Base-by-base conservation (phyloP, 2,113 vertebrate species). In the Hippopotamus amphibius region DNA sequence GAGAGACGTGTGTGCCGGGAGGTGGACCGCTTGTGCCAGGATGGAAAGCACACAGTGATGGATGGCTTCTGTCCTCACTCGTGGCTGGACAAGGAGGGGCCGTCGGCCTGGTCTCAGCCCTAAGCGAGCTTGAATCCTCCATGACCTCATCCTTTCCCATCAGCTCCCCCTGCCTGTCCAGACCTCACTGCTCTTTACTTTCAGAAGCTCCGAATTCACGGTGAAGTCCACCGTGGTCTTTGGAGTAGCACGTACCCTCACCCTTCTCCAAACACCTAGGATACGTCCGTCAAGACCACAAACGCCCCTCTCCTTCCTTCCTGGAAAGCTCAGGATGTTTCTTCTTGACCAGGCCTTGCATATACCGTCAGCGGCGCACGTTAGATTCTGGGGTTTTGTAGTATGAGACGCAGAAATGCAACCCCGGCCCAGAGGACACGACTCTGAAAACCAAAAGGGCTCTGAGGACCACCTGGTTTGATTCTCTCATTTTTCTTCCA, bases 331-430 rank as follows among this genome's bases (percentile, higher is more conserved):
- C 0, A 5, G 16, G 19, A 8, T n/a, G 10, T 15, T 21, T 19
- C 12, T 0, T 33, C 11, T 4, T 26, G 33, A 1, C 1, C 12
- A 1, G 0, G 1, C 13, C 33, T 43, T 19, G 8, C 41, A 30
- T 7, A 5, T 21, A 10, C 0, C 0, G 1, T 2, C n/a, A 33
- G 12, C 1, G 4, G 15, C 9, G 4, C 59, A 8, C 7, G 9
- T 28, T 7, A 21, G 15, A 22, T 8, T 19, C 41, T 50, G 50
- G 61, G 2, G 1, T 9, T 22, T 50, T 17, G 61, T 28, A 7
- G 15, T 1, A 3, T 0, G 5, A 37, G 46, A 72, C 43, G 7
- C 15, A 37, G 21, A 55, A 28, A 41, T 1, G 1, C 5, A 11
- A 6, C 46, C 7, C 16, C 26, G 3, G 21, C 28, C 19, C 12